Conservation (phyloP, 2,888 invertebrate genomes). For the Lepidochitona cinerea region DNA sequence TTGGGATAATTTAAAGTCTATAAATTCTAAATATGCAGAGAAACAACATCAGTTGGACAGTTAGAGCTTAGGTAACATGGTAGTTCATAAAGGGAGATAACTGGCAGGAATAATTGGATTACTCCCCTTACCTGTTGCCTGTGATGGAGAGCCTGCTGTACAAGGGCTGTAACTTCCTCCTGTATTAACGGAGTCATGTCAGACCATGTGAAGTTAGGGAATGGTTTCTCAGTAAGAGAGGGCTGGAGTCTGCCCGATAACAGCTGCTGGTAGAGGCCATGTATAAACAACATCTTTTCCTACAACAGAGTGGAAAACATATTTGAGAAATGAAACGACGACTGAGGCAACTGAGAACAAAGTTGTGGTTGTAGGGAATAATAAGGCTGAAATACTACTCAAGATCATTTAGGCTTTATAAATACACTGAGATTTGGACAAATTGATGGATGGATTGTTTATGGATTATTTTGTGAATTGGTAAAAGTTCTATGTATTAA, state of each 20-base stretch:
- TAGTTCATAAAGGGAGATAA: background rate
- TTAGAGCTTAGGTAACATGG: background rate
- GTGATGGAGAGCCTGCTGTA: constrained; percentile 37
- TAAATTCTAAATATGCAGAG: background rate
- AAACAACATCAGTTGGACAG: background rate
- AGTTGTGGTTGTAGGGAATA: no score
- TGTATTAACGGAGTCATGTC: constrained; percentile 59
- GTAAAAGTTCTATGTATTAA: no score
- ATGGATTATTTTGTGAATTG: no score
- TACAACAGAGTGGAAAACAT: no score
- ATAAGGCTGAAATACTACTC: no score
- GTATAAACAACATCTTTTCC: constrained; percentile 60
- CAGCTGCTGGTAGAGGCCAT: constrained; percentile 60
- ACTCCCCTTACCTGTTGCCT: constrained; percentile 47
- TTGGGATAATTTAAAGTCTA: background rate
- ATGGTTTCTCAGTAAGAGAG: constrained; percentile 38
- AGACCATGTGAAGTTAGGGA: constrained; percentile 55
- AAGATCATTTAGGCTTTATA: no score
- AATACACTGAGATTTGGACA: no score
- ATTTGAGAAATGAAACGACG: no score
- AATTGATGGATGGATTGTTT: no score
- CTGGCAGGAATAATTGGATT: background rate
- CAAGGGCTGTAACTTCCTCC: constrained; percentile 57
- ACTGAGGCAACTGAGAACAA: no score
- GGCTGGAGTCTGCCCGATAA: constrained; percentile 46